Evolutionary conservation across 2,888 invertebrate genomes (phyloP), one percentile per base, ranked within the genome.

Genomic region (Aspidiotus rigidus): DNA sequence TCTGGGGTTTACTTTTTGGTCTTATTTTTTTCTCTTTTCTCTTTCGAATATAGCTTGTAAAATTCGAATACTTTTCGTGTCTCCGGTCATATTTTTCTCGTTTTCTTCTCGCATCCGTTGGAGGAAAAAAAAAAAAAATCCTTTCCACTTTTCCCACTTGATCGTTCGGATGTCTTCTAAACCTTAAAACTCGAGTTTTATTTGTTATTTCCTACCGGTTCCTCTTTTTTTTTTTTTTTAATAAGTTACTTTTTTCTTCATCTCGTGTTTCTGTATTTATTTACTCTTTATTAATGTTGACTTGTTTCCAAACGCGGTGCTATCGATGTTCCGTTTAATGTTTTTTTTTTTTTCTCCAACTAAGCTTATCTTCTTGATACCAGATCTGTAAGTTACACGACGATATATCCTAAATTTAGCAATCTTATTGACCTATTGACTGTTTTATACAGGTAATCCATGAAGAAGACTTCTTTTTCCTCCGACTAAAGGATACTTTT

Each of bases 1-100:
- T 66, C 66, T 57, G 66, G 66, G 66, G 66, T 66, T 66, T 66
- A 66, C 57, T 57, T 66, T 66, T 66, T 66, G 66, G 66, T 66
- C 66, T 44, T 66, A 44, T 44, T 66, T 59, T 66, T 66, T 42
- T 44, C 56, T 5, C 5, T 5, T 28, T 28, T 28, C 28, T 28
- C 28, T 28, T 8, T 55, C 42, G 66, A 66, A 66, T 57, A 66
- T 5, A 66, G 66, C 57, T 66, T 57, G 66, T 66, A 66, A 66
- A 66, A 66, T 66, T 57, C 66, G 66, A 66, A 57, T 66, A 44
- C 66, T 66, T 57, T 42, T 56, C 57, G 66, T 66, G 66, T 66
- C 57, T 66, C 66, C 57, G 57, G 66, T 56, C 56, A 64, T 64
- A 66, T 66, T 66, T 63, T 63, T 63, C 56, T 63, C 64, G 7